Evolutionary conservation across 2,888 invertebrate species (phyloP), one percentile per base, ranked within the genome.

Genomic region (Gymnoscelis rufifasciata): DNA sequence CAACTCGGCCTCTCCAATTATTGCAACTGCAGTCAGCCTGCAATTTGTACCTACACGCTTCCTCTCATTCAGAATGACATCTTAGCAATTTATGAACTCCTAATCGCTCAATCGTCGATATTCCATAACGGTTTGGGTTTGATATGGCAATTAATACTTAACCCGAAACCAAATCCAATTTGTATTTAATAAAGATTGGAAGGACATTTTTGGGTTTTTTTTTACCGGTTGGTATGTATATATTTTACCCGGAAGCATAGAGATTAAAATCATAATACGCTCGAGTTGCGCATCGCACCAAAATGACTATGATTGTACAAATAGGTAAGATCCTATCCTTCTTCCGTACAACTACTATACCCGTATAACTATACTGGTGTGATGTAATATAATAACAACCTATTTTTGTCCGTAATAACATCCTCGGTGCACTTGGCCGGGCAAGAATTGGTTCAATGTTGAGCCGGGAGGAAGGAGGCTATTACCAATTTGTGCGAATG

Each of bases 361-460:
- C n/a, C n/a, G n/a, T n/a, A n/a, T n/a, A n/a, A n/a, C n/a, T n/a
- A n/a, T n/a, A n/a, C n/a, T n/a, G n/a, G n/a, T n/a, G n/a, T n/a
- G n/a, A n/a, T n/a, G 40, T 41, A 53, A 55, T 54, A 52, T 54
- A 52, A 55, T 49, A 52, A 35, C 42, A 69, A 68, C 79, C 81
- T 82, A 83, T 86, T 83, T 82, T 59, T 62, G 74, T 51, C 50
- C 56, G 54, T 73, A 78, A 77, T 66, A 72, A 79, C 78, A 78
- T 78, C 78, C 76, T 74, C 77, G 68, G 76, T 86, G 86, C 84
- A 84, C 86, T 86, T 86, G 87, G 83, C 83, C 83, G 75, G 60
- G 64, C 68, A 65, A 73, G 78, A 83, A 79, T 71, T 86, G 76
- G 84, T 83, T 83, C 87, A 87, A 87, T 87, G 87, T 82, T 83